Evolutionary conservation across 2,113 vertebrate genomes (phyloP).

Genomic region (Cyphomyrus discorhynchus): DNA sequence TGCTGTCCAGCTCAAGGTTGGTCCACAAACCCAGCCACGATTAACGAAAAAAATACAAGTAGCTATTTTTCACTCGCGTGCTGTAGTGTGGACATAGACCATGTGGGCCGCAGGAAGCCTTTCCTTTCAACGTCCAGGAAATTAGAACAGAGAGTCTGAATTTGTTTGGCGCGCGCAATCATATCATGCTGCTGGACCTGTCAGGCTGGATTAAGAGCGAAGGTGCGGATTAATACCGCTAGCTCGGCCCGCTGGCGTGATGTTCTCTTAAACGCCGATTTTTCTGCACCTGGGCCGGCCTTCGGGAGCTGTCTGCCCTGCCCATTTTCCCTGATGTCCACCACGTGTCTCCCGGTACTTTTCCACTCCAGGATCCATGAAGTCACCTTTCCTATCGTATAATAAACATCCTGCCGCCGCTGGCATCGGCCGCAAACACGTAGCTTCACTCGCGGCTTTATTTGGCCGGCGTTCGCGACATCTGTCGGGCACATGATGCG

Average conservation of each 20-base stretch:
- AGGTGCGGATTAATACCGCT: slow-evolving; percentile 1
- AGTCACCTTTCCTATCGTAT: background rate
- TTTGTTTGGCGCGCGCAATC: background rate
- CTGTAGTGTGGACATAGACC: background rate
- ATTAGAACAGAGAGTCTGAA: slow-evolving; percentile 17
- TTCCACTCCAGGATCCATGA: background rate
- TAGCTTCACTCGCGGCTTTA: background rate
- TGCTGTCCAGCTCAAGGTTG: background rate
- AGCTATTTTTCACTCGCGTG: background rate
- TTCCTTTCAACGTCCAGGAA: slow-evolving; percentile 8
- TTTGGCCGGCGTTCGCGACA: background rate
- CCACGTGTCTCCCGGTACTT: background rate
- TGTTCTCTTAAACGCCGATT: background rate
- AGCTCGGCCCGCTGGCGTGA: background rate
- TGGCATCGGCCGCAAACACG: background rate
- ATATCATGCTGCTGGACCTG: slow-evolving; percentile 3
- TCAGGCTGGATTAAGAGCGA: background rate
- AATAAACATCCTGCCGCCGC: background rate
- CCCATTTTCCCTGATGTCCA: background rate
- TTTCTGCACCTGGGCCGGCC: background rate
- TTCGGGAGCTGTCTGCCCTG: background rate
- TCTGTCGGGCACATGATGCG: background rate
- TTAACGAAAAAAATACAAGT: background rate
- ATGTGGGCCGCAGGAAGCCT: background rate
- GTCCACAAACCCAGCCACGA: background rate